Base-by-base conservation (phyloP, 2,888 invertebrate genomes). In the Acleris cristana region DNA sequence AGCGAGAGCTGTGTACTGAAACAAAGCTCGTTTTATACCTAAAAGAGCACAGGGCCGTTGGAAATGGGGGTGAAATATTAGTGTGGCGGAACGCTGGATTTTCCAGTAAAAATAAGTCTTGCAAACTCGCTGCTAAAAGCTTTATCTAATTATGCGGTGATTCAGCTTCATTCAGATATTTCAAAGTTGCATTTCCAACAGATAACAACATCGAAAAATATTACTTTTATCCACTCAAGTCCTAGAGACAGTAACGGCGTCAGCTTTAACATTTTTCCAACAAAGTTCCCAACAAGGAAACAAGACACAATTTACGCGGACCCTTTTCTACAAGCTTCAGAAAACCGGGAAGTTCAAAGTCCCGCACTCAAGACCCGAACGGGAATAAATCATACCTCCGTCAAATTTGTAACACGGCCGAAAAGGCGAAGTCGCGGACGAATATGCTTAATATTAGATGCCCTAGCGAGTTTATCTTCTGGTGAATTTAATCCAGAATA, bases 341-440 rank as follows among this genome's bases (percentile, higher is more conserved):
- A 75, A 82, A 81, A 77, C 79, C 74, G 70, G 75, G 62, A 78
- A 83, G 81, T 84, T 83, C 78, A 80, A 81, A 84, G 82, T 83
- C 78, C 80, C 81, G 80, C 82, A 80, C 84, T 85, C 79, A 79
- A 81, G 79, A 74, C 75, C 74, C 76, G 77, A 83, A 80, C 79
- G 73, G 75, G 79, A 80, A 86, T 86, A 86, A 85, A 85, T 86
- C 86, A 85, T 83, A 80, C 79, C 84, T 79, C 77, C 81, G 79
- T 83, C 83, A 80, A 78, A 76, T 77, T 75, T 77, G 74, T 74
- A 78, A 77, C 77, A 74, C 74, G 77, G 74, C 75, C 73, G 77
- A 73, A 64, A 69, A 71, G 69, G 52, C 70, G 72, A 72, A 70
- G 73, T 67, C 64, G 71, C 70, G 52, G 52, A 18, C 45, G 14